phyloP scores from a whole-genome alignment of 37 sponge, comb jelly and placozoan species.

The Oscarella lobularis region DNA sequence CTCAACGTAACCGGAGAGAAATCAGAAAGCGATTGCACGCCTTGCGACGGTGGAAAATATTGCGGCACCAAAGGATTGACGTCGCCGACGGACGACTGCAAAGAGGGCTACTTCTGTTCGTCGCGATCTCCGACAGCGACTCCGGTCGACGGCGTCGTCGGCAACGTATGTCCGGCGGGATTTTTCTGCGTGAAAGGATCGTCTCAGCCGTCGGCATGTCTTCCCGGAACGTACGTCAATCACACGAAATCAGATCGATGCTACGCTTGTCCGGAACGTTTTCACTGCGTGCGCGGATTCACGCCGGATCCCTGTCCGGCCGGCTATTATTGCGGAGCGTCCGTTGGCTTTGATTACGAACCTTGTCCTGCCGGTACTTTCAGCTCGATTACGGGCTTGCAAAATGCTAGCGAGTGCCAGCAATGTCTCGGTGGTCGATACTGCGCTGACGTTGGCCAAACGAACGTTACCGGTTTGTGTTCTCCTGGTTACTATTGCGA shows the following conservation, averaged over 20 bases:
- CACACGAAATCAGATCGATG: neutral
- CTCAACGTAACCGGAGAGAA: slow-evolving; percentile 3
- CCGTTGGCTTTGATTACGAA: neutral
- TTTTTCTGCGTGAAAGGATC: neutral
- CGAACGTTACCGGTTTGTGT: neutral
- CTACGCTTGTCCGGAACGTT: slow-evolving; percentile 14
- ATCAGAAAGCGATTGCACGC: neutral
- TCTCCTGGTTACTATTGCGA: neutral
- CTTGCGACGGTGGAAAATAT: slow-evolving; percentile 7
- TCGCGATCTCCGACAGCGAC: neutral
- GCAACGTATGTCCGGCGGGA: neutral
- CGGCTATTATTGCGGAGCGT: slow-evolving; percentile 3
- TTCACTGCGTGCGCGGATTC: slow-evolving; percentile 9
- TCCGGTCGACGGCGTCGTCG: neutral
- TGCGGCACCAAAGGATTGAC: slow-evolving; percentile 14
- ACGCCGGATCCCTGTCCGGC: slow-evolving; percentile 6
- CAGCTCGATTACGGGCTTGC: neutral
- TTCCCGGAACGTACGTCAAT: neutral
- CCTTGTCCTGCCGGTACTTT: neutral
- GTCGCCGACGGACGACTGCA: slow-evolving; percentile 8
- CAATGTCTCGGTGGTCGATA: neutral
- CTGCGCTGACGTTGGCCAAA: neutral
- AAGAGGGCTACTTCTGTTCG: slow-evolving; percentile 25
- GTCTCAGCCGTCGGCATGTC: neutral
- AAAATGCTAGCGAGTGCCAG: no score